Conservation (phyloP, 2,888 invertebrate species). For the Erebia aethiops region DNA sequence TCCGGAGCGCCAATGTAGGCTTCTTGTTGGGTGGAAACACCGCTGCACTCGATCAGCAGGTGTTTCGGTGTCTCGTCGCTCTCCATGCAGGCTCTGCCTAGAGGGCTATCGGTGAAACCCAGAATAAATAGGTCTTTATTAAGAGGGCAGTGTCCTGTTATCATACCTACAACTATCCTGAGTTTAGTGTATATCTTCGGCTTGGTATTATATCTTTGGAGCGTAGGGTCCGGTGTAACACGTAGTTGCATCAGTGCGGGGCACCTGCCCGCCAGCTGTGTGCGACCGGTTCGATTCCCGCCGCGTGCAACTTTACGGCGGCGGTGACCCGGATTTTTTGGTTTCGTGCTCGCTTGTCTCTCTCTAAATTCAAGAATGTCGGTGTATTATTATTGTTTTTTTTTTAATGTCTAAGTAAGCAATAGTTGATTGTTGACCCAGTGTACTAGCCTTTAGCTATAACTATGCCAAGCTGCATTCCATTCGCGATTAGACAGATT, state of each 20-base stretch:
- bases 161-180: too few relatives aligned
- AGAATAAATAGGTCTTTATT: too few relatives aligned
- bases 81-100: too few relatives aligned
- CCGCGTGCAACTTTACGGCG: slow-evolving; percentile 41
- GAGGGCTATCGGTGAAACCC: too few relatives aligned
- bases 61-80: too few relatives aligned
- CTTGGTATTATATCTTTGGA: not conserved
- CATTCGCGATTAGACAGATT: too few relatives aligned
- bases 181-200: not conserved
- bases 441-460: too few relatives aligned
- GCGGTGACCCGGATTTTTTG: slow-evolving; percentile 50
- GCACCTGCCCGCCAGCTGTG: slow-evolving; percentile 52
- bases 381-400: slow-evolving; percentile 1
- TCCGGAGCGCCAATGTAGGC: too few relatives aligned
- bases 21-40: too few relatives aligned
- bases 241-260: slow-evolving; percentile 15
- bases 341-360: slow-evolving; percentile 18
- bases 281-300: slow-evolving; percentile 51
- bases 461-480: too few relatives aligned
- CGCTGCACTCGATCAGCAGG: too few relatives aligned
- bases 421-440: not conserved
- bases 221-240: slow-evolving; percentile 2
- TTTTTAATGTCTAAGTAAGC: not conserved
- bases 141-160: too few relatives aligned
- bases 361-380: slow-evolving; percentile 33